Evolutionary conservation across 2,113 vertebrate genomes (phyloP).

Genomic region (Haplochromis vanheusdeni): DNA sequence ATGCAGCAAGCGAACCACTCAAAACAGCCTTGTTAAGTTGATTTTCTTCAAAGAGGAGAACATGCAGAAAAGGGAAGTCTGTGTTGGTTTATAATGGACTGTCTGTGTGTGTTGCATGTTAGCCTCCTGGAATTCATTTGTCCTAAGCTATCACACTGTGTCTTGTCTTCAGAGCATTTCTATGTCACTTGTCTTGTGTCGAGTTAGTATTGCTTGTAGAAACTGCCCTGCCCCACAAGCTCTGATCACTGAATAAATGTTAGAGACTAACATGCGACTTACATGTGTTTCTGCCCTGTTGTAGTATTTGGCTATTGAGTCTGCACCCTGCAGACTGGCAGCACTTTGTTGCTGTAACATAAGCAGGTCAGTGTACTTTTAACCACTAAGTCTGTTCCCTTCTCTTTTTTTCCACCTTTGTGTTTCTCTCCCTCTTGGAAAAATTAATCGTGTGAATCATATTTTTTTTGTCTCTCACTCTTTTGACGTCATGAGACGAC

Average conservation of each 20-base stretch:
- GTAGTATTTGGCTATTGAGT: not conserved
- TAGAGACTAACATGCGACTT: not conserved
- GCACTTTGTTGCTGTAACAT: not conserved
- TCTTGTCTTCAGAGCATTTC: not conserved
- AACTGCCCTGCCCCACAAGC: not conserved
- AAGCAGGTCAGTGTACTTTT: not conserved
- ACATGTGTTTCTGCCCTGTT: not conserved
- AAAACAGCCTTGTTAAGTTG: not conserved
- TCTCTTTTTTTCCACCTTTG: not conserved
- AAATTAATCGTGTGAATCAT: not conserved
- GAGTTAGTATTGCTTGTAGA: not conserved
- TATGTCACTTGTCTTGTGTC: not conserved
- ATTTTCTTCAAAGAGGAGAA: not conserved
- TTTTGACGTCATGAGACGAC: constrained; percentile 19
- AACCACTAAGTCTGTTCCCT: not conserved
- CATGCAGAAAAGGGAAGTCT: not conserved
- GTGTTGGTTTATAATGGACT: not conserved
- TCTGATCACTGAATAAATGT: not conserved
- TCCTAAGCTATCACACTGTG: not conserved
- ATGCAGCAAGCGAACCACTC: not conserved
- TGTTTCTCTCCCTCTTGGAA: not conserved
- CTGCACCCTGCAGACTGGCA: not conserved
- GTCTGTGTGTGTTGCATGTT: not conserved
- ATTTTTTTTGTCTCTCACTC: not conserved
- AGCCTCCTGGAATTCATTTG: not conserved